Percentiles rank a stretch among this genome's conserved stretches.
These are phyloP conservation scores for Apis florea DNA, from an alignment of 1,140 invertebrate genomes.

Conservation along the genomic window DNA sequence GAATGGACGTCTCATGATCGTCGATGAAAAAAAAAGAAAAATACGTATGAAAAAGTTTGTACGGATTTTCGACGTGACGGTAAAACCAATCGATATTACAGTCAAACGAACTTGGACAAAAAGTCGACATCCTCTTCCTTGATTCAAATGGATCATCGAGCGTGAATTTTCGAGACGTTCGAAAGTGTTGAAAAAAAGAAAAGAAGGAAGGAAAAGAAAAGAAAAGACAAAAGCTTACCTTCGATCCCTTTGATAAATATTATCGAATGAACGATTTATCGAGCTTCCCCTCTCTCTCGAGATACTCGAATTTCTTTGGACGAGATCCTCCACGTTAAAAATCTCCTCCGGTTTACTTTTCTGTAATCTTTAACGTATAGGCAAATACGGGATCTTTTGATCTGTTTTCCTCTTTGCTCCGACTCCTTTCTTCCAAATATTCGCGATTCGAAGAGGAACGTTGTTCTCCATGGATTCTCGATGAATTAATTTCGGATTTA, in stretches of 20 bases:
- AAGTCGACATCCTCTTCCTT: neutral
- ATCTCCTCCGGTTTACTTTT: neutral
- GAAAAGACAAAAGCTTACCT: slow-evolving; percentile 29
- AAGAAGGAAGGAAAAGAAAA: neutral
- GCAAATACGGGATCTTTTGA: neutral
- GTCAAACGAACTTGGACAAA: neutral
- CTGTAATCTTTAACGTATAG: neutral
- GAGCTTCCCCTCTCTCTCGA: neutral
- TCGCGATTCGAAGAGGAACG: neutral
- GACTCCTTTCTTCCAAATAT: neutral
- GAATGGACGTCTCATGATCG: slow-evolving; percentile 21
- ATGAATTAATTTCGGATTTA: slow-evolving; percentile 22
- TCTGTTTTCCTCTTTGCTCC: neutral
- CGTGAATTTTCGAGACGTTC: neutral
- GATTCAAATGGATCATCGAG: neutral
- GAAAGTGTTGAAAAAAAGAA: neutral
- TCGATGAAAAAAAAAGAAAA: slow-evolving; percentile 55
- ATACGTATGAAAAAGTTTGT: too few species aligned
- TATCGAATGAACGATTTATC: neutral
- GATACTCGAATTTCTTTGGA: neutral
- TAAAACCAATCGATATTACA: neutral
- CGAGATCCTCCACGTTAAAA: neutral
- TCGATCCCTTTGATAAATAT: neutral
- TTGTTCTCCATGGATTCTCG: slow-evolving; percentile 26
- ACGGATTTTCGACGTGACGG: slow-evolving; percentile 24